Conservation (phyloP, 2,888 invertebrate genomes). For the Spatulosminthurus flaviceps region DNA sequence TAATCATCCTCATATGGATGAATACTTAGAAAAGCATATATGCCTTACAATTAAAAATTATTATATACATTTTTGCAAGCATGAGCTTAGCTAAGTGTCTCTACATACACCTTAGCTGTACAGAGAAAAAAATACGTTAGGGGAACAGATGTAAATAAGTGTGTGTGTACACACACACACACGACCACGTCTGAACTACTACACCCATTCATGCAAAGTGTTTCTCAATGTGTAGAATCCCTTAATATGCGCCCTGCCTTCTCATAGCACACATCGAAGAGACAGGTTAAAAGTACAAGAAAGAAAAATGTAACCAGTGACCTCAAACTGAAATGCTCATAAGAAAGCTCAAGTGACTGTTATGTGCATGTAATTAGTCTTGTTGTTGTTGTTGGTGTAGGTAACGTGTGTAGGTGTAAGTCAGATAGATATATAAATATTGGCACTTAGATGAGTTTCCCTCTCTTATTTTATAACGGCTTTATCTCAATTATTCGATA, state of each 20-base stretch:
- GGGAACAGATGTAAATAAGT: too few relatives aligned
- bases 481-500: background rate
- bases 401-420: slow-evolving; percentile 37
- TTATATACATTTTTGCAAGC: slow-evolving; percentile 10
- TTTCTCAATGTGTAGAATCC: slow-evolving; percentile 7
- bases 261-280: background rate
- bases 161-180: background rate
- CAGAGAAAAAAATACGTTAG: too few relatives aligned
- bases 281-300: background rate
- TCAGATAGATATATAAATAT: too few relatives aligned
- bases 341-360: background rate
- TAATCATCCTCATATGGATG: slow-evolving; percentile 19
- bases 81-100: background rate
- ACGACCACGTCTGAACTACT: slow-evolving; percentile 18
- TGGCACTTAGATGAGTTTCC: background rate
- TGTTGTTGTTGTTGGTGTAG: slow-evolving; percentile 33
- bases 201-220: slow-evolving; percentile 5
- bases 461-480: slow-evolving; percentile 9
- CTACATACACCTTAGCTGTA: background rate
- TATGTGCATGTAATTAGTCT: slow-evolving; percentile 12
- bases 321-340: slow-evolving; percentile 27
- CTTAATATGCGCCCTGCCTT: background rate
- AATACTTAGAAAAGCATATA: background rate
- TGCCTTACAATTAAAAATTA: slow-evolving; percentile 6
- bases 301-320: slow-evolving; percentile 16